Conservation (phyloP, 1,140 invertebrate genomes). For the Sminthurides bifidus region DNA sequence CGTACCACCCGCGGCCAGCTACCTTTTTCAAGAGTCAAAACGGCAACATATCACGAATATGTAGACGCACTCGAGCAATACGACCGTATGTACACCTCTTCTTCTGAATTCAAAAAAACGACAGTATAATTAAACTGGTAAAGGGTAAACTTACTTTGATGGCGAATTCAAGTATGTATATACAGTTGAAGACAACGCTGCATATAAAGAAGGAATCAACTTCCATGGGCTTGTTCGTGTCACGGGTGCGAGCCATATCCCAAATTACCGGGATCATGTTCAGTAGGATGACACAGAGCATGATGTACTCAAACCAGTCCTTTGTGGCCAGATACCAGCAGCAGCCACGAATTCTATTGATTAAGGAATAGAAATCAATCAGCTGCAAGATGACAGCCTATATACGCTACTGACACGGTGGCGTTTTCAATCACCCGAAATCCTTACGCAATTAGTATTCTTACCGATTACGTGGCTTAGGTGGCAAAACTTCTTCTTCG, state of each 20-base stretch:
- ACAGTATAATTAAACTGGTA: neutral
- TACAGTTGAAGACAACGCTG: conserved; percentile 3
- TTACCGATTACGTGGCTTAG: conserved; percentile 5
- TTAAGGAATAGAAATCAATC: conserved; percentile 1
- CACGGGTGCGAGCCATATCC: conserved; percentile 1
- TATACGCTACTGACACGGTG: neutral
- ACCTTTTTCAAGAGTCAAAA: conserved; percentile 6
- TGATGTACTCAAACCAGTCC: conserved; percentile 20
- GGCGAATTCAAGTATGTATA: conserved; percentile 19
- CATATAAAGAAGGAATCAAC: neutral
- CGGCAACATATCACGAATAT: conserved; percentile 10
- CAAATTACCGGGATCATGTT: conserved; percentile 19
- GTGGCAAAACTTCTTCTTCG: conserved; percentile 1
- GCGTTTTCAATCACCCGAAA: conserved; percentile 4
- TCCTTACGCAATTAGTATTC: neutral
- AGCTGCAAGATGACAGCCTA: neutral
- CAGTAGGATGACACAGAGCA: conserved; percentile 17
- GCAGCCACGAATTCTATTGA: conserved; percentile 4
- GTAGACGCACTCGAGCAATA: conserved; percentile 7
- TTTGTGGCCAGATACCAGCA: conserved; percentile 6
- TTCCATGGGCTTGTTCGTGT: neutral
- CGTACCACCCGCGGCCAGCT: neutral
- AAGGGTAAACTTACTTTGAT: conserved; percentile 7
- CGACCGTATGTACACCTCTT: neutral
- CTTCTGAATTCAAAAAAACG: conserved; percentile 1